Evolutionary conservation across 2,888 invertebrate genomes (phyloP), one percentile per base, ranked within the genome.

Genomic region (Microchrysa polita): DNA sequence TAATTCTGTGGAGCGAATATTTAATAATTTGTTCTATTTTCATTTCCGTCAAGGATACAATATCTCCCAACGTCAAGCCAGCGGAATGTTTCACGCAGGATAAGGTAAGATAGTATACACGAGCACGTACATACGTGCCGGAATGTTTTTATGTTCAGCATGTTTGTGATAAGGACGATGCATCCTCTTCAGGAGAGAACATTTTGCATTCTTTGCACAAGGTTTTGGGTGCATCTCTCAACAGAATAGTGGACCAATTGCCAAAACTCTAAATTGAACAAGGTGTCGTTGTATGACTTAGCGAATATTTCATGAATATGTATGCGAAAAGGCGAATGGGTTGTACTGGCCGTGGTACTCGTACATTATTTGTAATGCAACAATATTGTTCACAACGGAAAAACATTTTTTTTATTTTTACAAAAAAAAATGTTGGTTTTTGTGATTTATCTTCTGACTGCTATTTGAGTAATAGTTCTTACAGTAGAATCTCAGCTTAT

Each of bases 1-100:
- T 59, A 59, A 59, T 59, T 59, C 59, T 22, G 22, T n/a, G n/a
- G n/a, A n/a, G n/a, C 1, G 59, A 59, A 59, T 59, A 59, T 59
- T 59, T 59, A 27, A 59, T 59, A 59, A 23, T 59, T 59, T 59
- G 59, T 59, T 7, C 59, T 59, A n/a, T 59, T 59, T 59, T 59
- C 59, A 59, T 59, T 59, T 59, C 59, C 59, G 27, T n/a, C 59
- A 59, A 23, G 59, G 27, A 59, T 59, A 10, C n/a, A n/a, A 23
- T 22, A 23, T 59, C 12, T 16, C 14, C 5, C 48, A 48, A 48
- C 48, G 48, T 48, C 48, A 2, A 4, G 2, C 14, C 48, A 48
- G 48, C 48, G 14, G 27, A 59, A 12, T 48, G 48, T 48, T 12
- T 12, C 12, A n/a, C 14, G 16, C 12, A 4, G 4, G 48, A n/a